Conservation (phyloP, 2,797 vertebrate species). For the Zalophus californianus region DNA sequence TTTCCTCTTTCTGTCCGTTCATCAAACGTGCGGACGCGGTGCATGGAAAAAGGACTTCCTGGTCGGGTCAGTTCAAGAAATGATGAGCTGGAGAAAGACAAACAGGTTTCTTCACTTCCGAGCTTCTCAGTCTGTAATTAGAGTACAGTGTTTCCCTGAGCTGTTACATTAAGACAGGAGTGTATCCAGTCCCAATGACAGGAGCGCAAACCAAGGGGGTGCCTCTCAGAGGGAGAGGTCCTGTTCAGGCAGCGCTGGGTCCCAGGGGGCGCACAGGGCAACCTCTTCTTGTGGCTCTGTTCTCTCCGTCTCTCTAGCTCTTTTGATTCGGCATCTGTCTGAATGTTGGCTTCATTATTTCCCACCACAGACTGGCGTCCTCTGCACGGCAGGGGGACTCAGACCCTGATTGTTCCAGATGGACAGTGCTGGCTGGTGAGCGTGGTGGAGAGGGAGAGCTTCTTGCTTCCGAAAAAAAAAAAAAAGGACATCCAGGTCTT, state of each 20-base stretch:
- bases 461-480: background rate
- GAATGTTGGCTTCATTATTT: background rate
- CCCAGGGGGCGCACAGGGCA: accelerated
- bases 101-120: background rate
- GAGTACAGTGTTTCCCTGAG: background rate
- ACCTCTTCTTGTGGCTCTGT: background rate
- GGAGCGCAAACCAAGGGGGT: accelerated
- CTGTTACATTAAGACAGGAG: background rate
- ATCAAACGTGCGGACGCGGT: background rate
- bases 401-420: accelerated
- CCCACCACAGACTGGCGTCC: background rate
- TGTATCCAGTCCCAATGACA: accelerated
- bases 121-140: background rate
- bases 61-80: background rate
- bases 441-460: background rate
- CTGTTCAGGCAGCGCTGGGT: background rate
- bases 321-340: accelerated
- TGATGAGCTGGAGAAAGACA: background rate
- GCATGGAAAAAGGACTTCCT: background rate
- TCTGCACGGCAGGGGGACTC: background rate
- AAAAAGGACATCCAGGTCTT: background rate
- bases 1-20: background rate
- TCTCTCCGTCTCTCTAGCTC: background rate
- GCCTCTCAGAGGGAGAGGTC: background rate
- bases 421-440: accelerated